Evolutionary conservation across 1,140 invertebrate species (phyloP).

Genomic region (Mizuhopecten yessoensis): DNA sequence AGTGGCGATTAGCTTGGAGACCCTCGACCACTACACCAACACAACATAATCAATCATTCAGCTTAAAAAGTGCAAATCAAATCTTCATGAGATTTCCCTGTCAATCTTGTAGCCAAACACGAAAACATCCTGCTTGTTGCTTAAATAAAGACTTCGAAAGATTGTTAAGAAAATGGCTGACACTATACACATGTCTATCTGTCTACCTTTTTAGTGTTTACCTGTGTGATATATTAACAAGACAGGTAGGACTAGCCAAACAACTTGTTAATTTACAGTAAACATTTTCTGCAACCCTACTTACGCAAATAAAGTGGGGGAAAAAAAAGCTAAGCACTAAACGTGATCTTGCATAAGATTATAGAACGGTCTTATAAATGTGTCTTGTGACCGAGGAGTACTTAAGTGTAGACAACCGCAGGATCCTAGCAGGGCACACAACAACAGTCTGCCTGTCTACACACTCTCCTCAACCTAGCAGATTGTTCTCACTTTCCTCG

Average conservation of each 20-base stretch:
- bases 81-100: not conserved
- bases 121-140: not conserved
- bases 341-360: constrained; percentile 13
- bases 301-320: not conserved
- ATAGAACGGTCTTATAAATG: too few relatives aligned
- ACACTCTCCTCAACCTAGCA: not conserved
- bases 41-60: constrained; percentile 1
- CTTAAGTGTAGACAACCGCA: not conserved
- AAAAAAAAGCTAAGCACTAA: not conserved
- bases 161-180: not conserved
- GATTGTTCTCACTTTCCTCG: not conserved
- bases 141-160: not conserved
- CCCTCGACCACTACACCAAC: not conserved
- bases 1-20: not conserved
- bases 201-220: not conserved
- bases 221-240: not conserved
- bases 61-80: not conserved
- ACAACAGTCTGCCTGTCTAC: not conserved
- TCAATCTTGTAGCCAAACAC: not conserved
- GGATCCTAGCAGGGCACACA: not conserved
- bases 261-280: not conserved
- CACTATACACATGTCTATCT: not conserved
- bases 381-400: too few relatives aligned
- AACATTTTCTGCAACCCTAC: not conserved
- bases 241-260: not conserved